phyloP scores from a whole-genome alignment of 2,797 vertebrate genomes.

The Sebastes taczanowskii region DNA sequence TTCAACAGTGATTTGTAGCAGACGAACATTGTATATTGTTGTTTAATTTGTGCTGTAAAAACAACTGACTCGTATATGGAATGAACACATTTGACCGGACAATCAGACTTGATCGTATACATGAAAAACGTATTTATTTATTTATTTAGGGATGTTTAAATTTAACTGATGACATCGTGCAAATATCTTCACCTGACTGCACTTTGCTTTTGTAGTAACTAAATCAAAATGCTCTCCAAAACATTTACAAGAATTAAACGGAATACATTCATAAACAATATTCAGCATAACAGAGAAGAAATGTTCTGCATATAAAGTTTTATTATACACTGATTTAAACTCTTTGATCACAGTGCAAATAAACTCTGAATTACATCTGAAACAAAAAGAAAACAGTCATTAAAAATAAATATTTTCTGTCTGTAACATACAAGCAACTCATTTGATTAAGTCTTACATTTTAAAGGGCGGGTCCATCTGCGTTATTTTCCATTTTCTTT shows the following conservation, averaged over 20 bases:
- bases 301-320: not conserved
- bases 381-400: slow-evolving; percentile 22
- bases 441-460: not conserved
- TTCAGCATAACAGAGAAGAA: not conserved
- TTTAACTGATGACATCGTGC: not conserved
- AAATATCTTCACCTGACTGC: not conserved
- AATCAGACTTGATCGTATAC: not conserved
- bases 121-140: not conserved
- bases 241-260: not conserved
- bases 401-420: not conserved
- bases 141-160: not conserved
- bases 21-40: too few species aligned
- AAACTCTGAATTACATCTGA: slow-evolving; percentile 64
- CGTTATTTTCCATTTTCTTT: not conserved
- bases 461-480: not conserved
- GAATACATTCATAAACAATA: not conserved
- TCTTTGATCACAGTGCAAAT: slow-evolving; percentile 20
- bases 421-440: not conserved
- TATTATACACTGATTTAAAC: not conserved
- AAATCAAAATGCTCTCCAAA: not conserved
- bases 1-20: too few species aligned
- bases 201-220: not conserved
- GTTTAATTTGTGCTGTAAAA: too few species aligned
- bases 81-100: not conserved
- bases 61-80: not conserved